Conservation (phyloP, 2,113 vertebrate genomes). For the Leuciscus idus region DNA sequence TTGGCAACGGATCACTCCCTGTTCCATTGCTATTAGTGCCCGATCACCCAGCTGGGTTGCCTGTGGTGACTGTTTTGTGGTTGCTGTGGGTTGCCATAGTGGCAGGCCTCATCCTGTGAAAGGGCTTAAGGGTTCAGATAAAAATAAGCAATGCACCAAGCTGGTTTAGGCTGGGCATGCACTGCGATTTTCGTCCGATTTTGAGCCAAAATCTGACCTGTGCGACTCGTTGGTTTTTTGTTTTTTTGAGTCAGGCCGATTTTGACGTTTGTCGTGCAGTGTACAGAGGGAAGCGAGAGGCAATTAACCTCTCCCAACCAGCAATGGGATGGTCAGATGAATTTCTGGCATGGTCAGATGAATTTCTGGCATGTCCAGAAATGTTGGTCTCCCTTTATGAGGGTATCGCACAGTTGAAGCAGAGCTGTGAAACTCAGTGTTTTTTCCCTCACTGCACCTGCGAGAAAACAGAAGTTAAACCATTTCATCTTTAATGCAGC, state of each 20-base stretch:
- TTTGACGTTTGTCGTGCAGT: background rate
- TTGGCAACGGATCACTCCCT: slow-evolving; percentile 31
- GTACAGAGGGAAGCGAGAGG: background rate
- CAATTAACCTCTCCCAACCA: background rate
- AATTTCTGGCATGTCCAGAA: background rate
- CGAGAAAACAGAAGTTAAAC: too few relatives aligned
- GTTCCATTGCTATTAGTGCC: slow-evolving; percentile 43
- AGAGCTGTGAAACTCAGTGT: background rate
- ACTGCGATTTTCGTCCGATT: background rate
- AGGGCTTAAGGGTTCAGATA: slow-evolving; percentile 55
- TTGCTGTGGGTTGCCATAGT: slow-evolving; percentile 65
- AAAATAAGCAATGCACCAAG: slow-evolving; percentile 60
- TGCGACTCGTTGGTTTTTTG: background rate
- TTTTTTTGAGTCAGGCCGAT: background rate
- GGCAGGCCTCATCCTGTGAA: slow-evolving; percentile 64
- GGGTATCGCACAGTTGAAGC: background rate
- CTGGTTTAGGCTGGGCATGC: background rate
- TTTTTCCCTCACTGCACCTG: too few relatives aligned
- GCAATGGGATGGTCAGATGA: background rate
- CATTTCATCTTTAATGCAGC: too few relatives aligned
- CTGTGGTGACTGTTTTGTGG: slow-evolving; percentile 64
- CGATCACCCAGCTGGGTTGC: slow-evolving; percentile 62
- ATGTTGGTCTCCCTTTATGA: background rate
- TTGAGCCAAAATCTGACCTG: background rate
- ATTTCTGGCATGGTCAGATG: background rate